Evolutionary conservation across 2,113 vertebrate genomes (phyloP).

Genomic region (Scortum barcoo): DNA sequence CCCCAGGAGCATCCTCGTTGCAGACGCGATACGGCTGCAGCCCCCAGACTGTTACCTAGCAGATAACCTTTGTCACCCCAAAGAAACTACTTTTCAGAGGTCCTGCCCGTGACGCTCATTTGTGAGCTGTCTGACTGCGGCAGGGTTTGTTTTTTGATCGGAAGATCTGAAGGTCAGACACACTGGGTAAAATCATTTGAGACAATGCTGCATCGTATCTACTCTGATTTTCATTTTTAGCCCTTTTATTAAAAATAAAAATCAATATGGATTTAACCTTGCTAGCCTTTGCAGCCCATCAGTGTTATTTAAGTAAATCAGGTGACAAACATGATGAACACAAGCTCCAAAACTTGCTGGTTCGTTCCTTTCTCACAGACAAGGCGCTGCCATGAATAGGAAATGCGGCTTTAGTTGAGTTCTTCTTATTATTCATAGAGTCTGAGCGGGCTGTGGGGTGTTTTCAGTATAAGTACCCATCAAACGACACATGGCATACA

Average conservation of each 20-base stretch:
- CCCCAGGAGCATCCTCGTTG: constrained; percentile 48
- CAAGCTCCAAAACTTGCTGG: neutral
- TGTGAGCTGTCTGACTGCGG: constrained; percentile 16
- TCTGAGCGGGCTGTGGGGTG: constrained; percentile 17
- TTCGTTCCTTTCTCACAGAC: neutral
- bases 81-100: constrained; percentile 34
- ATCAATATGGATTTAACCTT: neutral
- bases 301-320: neutral
- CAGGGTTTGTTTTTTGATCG: neutral
- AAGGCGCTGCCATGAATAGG: neutral
- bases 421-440: constrained; percentile 56
- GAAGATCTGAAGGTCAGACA: constrained; percentile 21
- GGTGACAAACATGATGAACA: neutral
- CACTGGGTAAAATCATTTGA: neutral
- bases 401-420: constrained; percentile 18
- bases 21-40: constrained; percentile 26
- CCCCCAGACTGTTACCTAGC: constrained; percentile 51
- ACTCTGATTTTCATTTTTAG: neutral
- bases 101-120: constrained; percentile 14
- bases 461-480: constrained; percentile 42
- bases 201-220: neutral
- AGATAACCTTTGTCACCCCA: constrained; percentile 56
- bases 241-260: neutral
- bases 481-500: constrained; percentile 34
- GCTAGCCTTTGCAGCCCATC: neutral